Conservation (phyloP, 2,888 invertebrate genomes). For the Bellardia bayeri region DNA sequence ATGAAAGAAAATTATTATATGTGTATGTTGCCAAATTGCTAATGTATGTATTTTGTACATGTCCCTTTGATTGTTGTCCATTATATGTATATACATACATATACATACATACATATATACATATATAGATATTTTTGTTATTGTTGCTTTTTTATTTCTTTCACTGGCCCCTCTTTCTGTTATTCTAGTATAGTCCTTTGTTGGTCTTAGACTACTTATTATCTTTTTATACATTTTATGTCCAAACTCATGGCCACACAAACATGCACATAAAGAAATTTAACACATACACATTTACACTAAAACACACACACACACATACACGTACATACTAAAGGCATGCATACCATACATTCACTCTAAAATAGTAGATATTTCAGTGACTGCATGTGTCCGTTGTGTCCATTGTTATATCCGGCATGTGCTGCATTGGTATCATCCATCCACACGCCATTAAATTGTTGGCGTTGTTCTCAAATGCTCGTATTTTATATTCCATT, state of each 20-base stretch:
- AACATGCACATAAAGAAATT: background rate
- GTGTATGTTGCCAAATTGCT: conserved; percentile 69
- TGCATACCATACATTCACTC: conserved; percentile 48
- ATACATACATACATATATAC: too few relatives aligned
- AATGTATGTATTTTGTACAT: conserved; percentile 67
- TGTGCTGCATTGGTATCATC: conserved; percentile 71
- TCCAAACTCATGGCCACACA: conserved; percentile 59
- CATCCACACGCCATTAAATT: conserved; percentile 72
- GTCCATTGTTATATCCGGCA: conserved; percentile 72
- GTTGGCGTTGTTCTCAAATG: conserved; percentile 69
- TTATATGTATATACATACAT: conserved; percentile 18
- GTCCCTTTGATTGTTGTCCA: conserved; percentile 69
- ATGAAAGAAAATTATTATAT: conserved; percentile 13
- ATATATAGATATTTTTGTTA: background rate
- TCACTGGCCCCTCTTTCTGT: background rate
- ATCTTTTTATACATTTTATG: conserved; percentile 64
- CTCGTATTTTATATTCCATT: conserved; percentile 53
- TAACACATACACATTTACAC: background rate
- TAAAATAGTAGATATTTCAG: conserved; percentile 59
- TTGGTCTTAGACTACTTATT: conserved; percentile 66
- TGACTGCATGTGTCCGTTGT: conserved; percentile 70
- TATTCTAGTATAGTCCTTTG: conserved; percentile 39
- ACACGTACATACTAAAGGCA: conserved; percentile 16
- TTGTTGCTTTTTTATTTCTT: conserved; percentile 42
- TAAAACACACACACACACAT: background rate